Percentiles rank a stretch among this genome's conserved stretches.
Evolutionary conservation across 2,797 vertebrate species (phyloP).

Genomic region (Thamnophis elegans): DNA sequence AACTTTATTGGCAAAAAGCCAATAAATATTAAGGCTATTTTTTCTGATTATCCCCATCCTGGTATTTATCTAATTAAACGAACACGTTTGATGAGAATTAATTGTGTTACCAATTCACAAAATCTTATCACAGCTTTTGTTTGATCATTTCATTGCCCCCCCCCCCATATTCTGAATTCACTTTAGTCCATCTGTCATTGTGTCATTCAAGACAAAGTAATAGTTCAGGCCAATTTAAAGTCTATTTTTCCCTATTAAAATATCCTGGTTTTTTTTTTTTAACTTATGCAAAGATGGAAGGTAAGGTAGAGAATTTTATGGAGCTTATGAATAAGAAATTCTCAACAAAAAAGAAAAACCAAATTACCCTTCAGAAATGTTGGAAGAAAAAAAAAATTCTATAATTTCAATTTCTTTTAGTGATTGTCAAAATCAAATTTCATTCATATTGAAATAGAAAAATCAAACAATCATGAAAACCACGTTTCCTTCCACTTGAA

Average conservation of each 20-base stretch:
- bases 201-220: constrained; percentile 49
- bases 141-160: constrained; percentile 52
- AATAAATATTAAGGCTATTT: background rate
- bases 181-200: constrained; percentile 58
- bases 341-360: constrained; percentile 25
- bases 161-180: constrained; percentile 44
- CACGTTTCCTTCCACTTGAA: background rate
- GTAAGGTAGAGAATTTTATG: constrained; percentile 33
- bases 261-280: constrained; percentile 39
- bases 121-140: constrained; percentile 58
- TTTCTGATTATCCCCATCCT: background rate
- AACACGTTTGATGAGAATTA: constrained; percentile 46
- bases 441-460: background rate
- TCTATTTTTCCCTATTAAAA: constrained; percentile 49
- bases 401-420: background rate
- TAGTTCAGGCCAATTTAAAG: constrained; percentile 55
- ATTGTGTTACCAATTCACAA: constrained; percentile 61
- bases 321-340: constrained; percentile 15
- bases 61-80: background rate
- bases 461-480: background rate
- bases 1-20: constrained; percentile 56
- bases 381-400: constrained; percentile 24
- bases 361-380: constrained; percentile 13
- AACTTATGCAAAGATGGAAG: constrained; percentile 44
- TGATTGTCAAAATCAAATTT: background rate